Evolutionary conservation across 2,888 invertebrate species (phyloP).

Genomic region (Mechanitis mazaeus): DNA sequence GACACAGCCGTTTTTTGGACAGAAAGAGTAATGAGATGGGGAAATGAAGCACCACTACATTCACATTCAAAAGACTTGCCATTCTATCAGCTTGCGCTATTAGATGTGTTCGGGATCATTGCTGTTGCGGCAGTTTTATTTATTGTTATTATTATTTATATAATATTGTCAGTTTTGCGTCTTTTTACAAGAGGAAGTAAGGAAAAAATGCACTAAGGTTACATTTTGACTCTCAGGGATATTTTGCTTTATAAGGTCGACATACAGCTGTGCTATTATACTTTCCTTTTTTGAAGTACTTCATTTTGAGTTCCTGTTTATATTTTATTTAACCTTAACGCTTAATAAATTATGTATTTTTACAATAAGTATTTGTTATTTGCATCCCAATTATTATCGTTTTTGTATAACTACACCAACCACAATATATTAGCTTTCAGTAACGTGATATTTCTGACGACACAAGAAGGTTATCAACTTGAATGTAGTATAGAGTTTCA

Average conservation of each 20-base stretch:
- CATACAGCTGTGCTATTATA: not conserved
- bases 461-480: too few relatives aligned
- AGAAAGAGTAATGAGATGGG: conserved; percentile 73
- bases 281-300: not conserved
- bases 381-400: too few relatives aligned
- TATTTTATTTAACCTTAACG: not conserved
- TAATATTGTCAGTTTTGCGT: conserved; percentile 42
- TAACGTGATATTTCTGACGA: too few relatives aligned
- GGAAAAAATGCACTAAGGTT: conserved; percentile 49
- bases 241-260: not conserved
- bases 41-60: conserved; percentile 48
- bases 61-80: conserved; percentile 50
- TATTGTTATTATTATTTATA: conserved; percentile 39
- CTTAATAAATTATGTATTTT: too few relatives aligned
- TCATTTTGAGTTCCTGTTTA: conserved; percentile 2
- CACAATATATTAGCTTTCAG: too few relatives aligned
- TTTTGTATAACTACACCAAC: too few relatives aligned
- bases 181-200: conserved; percentile 46
- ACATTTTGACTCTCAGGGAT: not conserved
- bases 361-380: too few relatives aligned
- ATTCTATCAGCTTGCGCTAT: conserved; percentile 46
- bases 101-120: conserved; percentile 54
- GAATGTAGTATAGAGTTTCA: too few relatives aligned
- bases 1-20: conserved; percentile 77
- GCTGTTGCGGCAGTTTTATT: conserved; percentile 38